Base-by-base conservation (phyloP, 2,888 invertebrate species). In the Heliconius ismenius region DNA sequence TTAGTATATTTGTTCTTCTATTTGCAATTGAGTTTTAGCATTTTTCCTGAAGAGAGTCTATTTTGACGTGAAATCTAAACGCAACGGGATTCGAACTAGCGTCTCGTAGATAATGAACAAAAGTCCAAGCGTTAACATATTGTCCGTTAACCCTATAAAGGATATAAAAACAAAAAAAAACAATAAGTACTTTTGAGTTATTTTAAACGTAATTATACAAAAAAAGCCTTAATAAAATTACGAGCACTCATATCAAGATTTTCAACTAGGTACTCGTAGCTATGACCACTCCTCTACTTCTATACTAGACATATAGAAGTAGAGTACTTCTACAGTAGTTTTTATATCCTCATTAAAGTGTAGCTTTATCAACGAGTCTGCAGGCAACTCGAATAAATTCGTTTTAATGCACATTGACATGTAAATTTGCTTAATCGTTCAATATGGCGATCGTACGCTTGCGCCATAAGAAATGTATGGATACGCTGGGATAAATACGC, bases 381-480 rank as follows among this genome's bases (percentile, higher is more conserved):
- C 73, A 74, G 76, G 76, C 76, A 69, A 69, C 68, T 76, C 58
- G 63, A 65, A 81, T 81, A 77, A 73, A 79, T 77, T 78, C 77
- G 79, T 77, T 79, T 49, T 74, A 78, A 79, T 77, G 79, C 79
- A 76, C 78, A 82, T 81, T 82, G 83, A 82, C 81, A 81, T 81
- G 82, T 81, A 82, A 82, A 83, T 82, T 81, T 81, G 80, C 76
- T 80, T 83, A 83, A 83, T 81, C 81, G 81, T 78, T 78, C 80
- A 72, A 79, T 78, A 78, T 77, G 79, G 78, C 77, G 65, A 78
- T 78, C 73, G 76, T 78, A 78, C 79, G 75, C 75, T 79, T 77
- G 81, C 75, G 36, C 26, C 39, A 70, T 73, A 75, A 78, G 76
- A 60, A 75, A 76, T 58, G 11, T 73, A 68, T 75, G 80, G 79